Percentiles rank a stretch among this genome's conserved stretches.
phyloP scores from a whole-genome alignment of 1,140 invertebrate species.

The Himalopsyche phryganea region DNA sequence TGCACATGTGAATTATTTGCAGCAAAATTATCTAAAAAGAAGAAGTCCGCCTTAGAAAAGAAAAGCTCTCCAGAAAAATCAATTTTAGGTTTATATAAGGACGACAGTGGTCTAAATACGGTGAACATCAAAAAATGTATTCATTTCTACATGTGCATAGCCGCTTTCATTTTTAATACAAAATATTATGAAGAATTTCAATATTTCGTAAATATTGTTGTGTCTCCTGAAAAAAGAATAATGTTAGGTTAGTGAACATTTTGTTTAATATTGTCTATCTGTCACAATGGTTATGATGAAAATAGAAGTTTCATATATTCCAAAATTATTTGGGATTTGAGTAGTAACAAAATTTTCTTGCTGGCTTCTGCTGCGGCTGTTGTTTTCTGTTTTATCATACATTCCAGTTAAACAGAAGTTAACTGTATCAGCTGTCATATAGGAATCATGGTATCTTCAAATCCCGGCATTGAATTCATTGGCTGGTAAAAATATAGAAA shows the following conservation, averaged over 20 bases:
- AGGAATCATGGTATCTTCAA: too few relatives aligned
- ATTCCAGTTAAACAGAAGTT: background rate
- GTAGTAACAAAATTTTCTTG: background rate
- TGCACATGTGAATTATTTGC: constrained; percentile 13
- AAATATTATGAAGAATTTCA: constrained; percentile 68
- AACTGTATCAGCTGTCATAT: too few relatives aligned
- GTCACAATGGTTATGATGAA: background rate
- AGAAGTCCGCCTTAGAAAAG: background rate
- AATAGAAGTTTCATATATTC: background rate
- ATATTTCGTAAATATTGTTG: constrained; percentile 57
- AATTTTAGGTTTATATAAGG: background rate
- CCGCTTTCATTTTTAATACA: constrained; percentile 73
- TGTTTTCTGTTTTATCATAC: background rate
- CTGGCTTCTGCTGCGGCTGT: background rate
- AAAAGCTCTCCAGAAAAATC: background rate
- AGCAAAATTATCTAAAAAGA: constrained; percentile 11
- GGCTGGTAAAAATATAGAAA: too few relatives aligned
- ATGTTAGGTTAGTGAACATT: constrained; percentile 4
- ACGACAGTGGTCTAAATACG: background rate
- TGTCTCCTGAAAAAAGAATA: constrained; percentile 25
- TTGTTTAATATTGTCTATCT: background rate
- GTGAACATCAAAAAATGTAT: constrained; percentile 44
- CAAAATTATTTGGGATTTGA: background rate
- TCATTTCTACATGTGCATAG: constrained; percentile 72
- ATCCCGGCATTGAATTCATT: background rate